Percentiles rank a stretch among this genome's conserved stretches.
Evolutionary conservation across 2,888 invertebrate species (phyloP).

Genomic region (Cheilosia pagana): DNA sequence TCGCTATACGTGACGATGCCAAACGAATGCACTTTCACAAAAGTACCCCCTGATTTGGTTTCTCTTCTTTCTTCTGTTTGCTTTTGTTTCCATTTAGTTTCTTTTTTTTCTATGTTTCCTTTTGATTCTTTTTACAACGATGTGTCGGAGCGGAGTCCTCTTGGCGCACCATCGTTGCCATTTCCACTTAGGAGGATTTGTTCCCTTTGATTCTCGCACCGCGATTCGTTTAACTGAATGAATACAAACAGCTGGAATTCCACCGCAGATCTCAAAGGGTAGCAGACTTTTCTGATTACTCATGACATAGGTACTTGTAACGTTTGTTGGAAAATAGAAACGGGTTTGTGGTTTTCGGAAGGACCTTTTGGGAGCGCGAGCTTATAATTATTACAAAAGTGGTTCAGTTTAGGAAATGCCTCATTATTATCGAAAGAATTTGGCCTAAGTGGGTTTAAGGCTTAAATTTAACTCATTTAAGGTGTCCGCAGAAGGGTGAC

Average conservation of each 20-base stretch:
- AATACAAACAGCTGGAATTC: slow-evolving; percentile 19
- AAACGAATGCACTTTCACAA: slow-evolving; percentile 69
- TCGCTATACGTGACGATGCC: slow-evolving; percentile 71
- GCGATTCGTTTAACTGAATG: slow-evolving; percentile 40
- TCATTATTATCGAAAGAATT: too few species aligned
- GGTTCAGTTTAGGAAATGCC: too few species aligned
- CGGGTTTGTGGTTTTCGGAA: not conserved
- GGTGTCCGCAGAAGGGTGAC: too few species aligned
- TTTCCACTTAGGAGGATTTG: not conserved
- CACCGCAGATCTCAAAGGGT: not conserved
- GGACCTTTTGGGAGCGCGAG: too few species aligned
- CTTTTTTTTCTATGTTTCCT: not conserved
- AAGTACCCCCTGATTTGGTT: slow-evolving; percentile 22
- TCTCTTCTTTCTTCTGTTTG: slow-evolving; percentile 10
- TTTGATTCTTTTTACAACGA: not conserved
- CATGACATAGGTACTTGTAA: not conserved
- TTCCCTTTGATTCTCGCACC: not conserved
- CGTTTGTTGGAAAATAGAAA: slow-evolving; percentile 14
- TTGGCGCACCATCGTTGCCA: not conserved
- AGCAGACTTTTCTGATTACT: not conserved
- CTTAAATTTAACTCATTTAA: too few species aligned
- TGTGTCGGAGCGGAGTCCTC: not conserved
- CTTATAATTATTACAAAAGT: too few species aligned
- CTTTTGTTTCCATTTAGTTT: slow-evolving; percentile 15
- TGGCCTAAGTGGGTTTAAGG: too few species aligned